Percentiles rank a stretch among this genome's conserved stretches.
Conservation (phyloP, 2,888 invertebrate species). For the Siphlonurus alternatus region DNA sequence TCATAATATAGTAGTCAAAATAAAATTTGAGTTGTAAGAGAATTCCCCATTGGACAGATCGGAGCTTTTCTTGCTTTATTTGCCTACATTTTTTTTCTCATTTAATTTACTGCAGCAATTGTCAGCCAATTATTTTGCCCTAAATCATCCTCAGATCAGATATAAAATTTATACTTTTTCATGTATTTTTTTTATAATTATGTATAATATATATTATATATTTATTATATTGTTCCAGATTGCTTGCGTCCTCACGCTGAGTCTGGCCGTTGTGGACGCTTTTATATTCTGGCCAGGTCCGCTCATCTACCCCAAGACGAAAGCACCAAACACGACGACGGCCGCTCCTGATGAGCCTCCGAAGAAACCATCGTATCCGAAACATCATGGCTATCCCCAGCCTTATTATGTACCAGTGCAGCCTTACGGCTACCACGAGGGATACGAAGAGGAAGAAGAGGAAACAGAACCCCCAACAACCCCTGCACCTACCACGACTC, state of each 20-base stretch:
- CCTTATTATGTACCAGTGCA: background rate
- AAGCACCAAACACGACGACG: no score
- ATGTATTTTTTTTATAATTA: background rate
- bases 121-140: no score
- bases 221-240: no score
- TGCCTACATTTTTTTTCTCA: no score
- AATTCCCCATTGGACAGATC: no score
- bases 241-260: background rate
- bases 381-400: background rate
- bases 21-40: no score
- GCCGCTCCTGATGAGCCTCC: background rate
- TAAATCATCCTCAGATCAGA: no score
- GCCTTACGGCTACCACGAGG: background rate
- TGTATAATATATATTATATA: background rate
- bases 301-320: background rate
- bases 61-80: no score
- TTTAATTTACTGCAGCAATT: no score
- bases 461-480: background rate
- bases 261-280: background rate
- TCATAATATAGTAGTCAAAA: no score
- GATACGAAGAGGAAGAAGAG: background rate
- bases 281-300: background rate
- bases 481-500: no score
- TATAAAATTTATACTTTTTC: no score
- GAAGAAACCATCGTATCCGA: background rate